These are phyloP conservation scores for Seison nebaliae DNA, from an alignment of 1,140 invertebrate species.

Conservation along the genomic window DNA sequence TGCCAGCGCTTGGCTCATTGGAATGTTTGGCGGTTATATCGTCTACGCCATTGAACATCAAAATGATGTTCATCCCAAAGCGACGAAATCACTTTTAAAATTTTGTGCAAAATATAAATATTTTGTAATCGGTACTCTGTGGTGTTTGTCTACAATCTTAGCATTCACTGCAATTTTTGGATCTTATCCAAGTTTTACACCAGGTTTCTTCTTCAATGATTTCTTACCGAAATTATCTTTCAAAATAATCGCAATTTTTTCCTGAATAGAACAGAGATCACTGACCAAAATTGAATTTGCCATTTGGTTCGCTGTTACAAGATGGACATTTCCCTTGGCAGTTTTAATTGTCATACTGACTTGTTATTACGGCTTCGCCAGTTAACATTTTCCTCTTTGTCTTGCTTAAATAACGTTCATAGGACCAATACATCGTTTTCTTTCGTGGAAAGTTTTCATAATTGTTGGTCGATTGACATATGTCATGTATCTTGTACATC, in stretches of 20 bases:
- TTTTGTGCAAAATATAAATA: no score
- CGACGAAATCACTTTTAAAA: no score
- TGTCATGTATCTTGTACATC: constrained; percentile 59
- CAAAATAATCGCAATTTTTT: neutral
- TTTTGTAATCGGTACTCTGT: neutral
- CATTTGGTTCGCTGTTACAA: constrained; percentile 4
- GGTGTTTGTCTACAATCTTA: constrained; percentile 3
- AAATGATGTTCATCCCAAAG: neutral
- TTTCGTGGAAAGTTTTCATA: constrained; percentile 48
- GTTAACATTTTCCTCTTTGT: no score
- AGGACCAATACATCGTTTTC: constrained; percentile 38
- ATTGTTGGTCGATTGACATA: constrained; percentile 64
- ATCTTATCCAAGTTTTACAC: constrained; percentile 2
- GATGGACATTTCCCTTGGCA: constrained; percentile 6
- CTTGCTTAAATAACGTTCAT: no score
- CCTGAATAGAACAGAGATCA: constrained; percentile 1
- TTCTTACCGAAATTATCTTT: neutral
- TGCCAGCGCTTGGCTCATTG: constrained; percentile 31
- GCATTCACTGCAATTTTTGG: constrained; percentile 3
- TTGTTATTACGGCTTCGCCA: constrained; percentile 18
- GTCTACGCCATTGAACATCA: constrained; percentile 2
- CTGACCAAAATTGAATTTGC: constrained; percentile 8
- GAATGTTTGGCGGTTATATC: constrained; percentile 28
- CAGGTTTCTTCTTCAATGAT: neutral
- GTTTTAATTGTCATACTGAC: constrained; percentile 7